Base-by-base conservation (phyloP, 92 coral and sea anemone genomes). In the Bergia sp. region DNA sequence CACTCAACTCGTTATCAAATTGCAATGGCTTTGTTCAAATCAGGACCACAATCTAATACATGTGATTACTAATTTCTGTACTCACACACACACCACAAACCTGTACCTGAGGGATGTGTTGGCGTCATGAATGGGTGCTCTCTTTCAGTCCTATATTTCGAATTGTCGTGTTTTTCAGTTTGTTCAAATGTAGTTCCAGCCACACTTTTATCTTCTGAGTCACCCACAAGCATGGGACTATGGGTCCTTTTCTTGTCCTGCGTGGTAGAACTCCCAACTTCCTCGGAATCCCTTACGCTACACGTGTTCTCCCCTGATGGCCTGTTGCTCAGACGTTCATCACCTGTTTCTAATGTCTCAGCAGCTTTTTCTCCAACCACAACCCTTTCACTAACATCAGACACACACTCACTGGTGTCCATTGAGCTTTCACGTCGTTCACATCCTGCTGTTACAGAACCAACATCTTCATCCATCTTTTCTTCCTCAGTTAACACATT, bases 121-220 rank as follows among this genome's bases (percentile, higher is more conserved):
- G 87, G 87, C 9, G 87, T 84, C 87, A 84, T 84, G 20, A 84
- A 84, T 45, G 87, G 79, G 29, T 84, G 87, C 18, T 71, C 87
- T 72, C 77, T 84, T 84, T 84, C 87, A 72, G 20, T 47, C 45
- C 67, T 84, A 74, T 37, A 29, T 36, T 45, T 84, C 36, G 29
- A 29, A 23, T 49, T 72, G 37, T 69, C 87, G 20, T 16, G 44
- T 47, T 45, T 44, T 72, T 71, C 78, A 55, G 74, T 44, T 45
- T 82, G 76, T 43, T 84, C 76, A 21, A 7, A 41, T 64, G 45
- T 47, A 82, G 37, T 15, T 61, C 15, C 11, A 13, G 58, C 72
- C 11, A 67, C 79, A 44, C 79, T 84, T 72, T 49, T 84, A 12
- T 84, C 87, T 37, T 4, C 79, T 0, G 87, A 71, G 5, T 84